Evolutionary conservation across 2,888 invertebrate species (phyloP).

Genomic region (Tachina grossa): DNA sequence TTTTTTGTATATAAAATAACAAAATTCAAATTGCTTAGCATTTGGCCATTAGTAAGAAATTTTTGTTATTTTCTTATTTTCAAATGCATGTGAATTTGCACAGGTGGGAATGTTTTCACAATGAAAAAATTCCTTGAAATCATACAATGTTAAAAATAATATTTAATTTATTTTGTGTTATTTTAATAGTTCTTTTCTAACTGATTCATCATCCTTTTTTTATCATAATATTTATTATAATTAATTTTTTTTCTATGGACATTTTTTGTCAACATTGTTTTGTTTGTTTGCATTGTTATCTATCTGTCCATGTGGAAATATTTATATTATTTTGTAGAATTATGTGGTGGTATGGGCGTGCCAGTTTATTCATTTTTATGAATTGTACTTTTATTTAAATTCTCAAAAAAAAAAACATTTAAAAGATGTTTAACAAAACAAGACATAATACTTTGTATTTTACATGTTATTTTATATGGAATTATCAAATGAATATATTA

Average conservation of each 20-base stretch:
- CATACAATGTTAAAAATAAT: constrained; percentile 46
- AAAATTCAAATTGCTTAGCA: background rate
- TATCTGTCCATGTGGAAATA: background rate
- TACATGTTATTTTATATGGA: too few species aligned
- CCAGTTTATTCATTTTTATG: too few species aligned
- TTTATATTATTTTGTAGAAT: background rate
- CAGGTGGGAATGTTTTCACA: constrained; percentile 64
- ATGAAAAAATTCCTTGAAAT: constrained; percentile 58
- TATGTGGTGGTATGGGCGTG: background rate
- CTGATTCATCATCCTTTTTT: background rate
- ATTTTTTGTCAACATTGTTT: constrained; percentile 20
- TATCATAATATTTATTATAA: background rate
- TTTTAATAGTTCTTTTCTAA: background rate
- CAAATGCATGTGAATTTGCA: constrained; percentile 56
- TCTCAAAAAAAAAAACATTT: too few species aligned
- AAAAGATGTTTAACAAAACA: too few species aligned
- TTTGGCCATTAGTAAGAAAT: background rate
- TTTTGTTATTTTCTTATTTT: background rate
- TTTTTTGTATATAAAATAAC: background rate
- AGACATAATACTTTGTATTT: too few species aligned
- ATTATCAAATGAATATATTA: too few species aligned
- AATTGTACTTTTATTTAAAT: too few species aligned
- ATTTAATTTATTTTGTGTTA: constrained; percentile 19
- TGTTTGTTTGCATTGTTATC: background rate
- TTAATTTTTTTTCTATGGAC: background rate